These are phyloP conservation scores for Oceanodroma tethys DNA, from an alignment of 2,113 vertebrate species.

Conservation along the genomic window DNA sequence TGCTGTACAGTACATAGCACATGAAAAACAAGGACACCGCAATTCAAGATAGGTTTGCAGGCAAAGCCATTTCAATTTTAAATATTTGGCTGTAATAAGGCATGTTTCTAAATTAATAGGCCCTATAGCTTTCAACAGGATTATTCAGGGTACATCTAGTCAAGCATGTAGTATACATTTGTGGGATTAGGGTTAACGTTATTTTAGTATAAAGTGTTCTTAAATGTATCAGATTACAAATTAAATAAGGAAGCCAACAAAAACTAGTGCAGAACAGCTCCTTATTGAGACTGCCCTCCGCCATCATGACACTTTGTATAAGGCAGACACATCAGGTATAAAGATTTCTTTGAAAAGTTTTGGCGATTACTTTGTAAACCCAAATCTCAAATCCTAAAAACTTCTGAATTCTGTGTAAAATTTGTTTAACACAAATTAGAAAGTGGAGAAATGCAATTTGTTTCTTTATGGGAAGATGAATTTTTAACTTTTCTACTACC, in stretches of 20 bases:
- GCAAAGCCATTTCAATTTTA: not conserved
- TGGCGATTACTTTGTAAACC: not conserved
- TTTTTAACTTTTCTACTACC: not conserved
- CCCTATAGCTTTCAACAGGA: not conserved
- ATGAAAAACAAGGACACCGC: not conserved
- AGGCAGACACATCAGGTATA: not conserved
- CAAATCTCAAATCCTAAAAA: not conserved
- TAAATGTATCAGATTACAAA: conserved; percentile 3
- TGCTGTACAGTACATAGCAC: rapidly evolving
- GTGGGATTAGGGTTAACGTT: not conserved
- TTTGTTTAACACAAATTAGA: not conserved
- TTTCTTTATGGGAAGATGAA: not conserved
- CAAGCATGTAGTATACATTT: not conserved
- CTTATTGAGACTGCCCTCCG: not conserved
- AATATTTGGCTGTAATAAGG: not conserved
- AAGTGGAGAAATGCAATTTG: not conserved
- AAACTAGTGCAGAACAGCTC: not conserved
- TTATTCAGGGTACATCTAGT: not conserved
- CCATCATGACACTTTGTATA: not conserved
- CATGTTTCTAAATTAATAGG: not conserved
- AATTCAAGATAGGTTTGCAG: not conserved
- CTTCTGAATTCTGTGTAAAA: not conserved
- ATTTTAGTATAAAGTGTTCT: not conserved
- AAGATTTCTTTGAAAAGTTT: not conserved
- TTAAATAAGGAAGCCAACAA: not conserved